These are phyloP conservation scores for Pycnonotus jocosus DNA, from an alignment of 2,113 vertebrate genomes.

Conservation along the genomic window DNA sequence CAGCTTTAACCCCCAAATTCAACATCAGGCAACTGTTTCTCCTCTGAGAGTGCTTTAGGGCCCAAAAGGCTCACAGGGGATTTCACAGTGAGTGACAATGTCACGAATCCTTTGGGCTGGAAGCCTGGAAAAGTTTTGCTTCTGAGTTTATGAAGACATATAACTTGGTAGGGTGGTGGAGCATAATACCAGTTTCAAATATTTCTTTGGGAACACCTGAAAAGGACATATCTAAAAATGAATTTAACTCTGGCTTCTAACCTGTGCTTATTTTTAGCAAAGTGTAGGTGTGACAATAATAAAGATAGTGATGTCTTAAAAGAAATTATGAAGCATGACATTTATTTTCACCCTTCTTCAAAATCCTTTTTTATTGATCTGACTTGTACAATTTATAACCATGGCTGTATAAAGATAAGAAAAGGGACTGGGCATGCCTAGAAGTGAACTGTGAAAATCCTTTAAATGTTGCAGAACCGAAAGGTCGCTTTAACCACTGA, in stretches of 20 bases:
- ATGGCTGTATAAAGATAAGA: background rate
- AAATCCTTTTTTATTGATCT: slow-evolving; percentile 56
- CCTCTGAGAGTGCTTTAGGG: background rate
- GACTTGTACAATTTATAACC: slow-evolving; percentile 26
- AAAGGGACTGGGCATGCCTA: background rate
- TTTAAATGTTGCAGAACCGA: background rate
- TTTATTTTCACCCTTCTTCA: slow-evolving; percentile 43
- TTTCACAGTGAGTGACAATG: background rate
- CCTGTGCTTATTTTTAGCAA: slow-evolving; percentile 36
- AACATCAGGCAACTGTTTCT: background rate
- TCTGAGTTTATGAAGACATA: background rate
- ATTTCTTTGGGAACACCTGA: background rate
- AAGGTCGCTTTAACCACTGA: background rate
- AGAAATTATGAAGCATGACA: slow-evolving; percentile 43
- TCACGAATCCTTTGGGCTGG: background rate
- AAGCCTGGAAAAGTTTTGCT: background rate
- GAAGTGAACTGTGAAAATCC: slow-evolving; percentile 24
- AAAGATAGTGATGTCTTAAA: background rate
- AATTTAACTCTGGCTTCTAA: slow-evolving; percentile 34
- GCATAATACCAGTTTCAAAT: background rate
- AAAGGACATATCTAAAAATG: slow-evolving; percentile 35
- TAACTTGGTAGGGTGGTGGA: background rate
- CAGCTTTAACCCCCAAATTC: background rate
- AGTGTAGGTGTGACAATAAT: slow-evolving; percentile 13
- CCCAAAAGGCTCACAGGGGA: background rate